phyloP scores from a whole-genome alignment of 2,888 invertebrate genomes.

The Pammene aurita region DNA sequence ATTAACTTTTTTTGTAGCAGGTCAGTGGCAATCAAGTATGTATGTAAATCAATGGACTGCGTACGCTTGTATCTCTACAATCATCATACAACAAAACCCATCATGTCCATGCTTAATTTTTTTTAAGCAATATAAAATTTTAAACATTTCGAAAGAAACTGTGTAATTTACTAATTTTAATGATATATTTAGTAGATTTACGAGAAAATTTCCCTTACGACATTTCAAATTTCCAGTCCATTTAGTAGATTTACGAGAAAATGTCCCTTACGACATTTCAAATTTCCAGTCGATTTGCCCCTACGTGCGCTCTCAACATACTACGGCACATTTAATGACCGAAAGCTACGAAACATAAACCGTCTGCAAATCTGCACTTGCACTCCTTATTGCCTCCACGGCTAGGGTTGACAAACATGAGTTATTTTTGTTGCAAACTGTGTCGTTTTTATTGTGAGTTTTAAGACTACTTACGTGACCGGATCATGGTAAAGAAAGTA shows the following conservation, averaged over 20 bases:
- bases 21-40: too few relatives aligned
- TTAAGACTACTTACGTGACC: background rate
- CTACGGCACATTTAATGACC: conserved; percentile 42
- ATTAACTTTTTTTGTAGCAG: too few relatives aligned
- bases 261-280: background rate
- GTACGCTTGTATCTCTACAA: too few relatives aligned
- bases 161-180: too few relatives aligned
- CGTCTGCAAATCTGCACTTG: conserved; percentile 63
- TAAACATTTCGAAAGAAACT: too few relatives aligned
- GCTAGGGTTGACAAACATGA: conserved; percentile 28
- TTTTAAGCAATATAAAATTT: too few relatives aligned
- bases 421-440: background rate
- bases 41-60: too few relatives aligned
- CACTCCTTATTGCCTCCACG: conserved; percentile 61
- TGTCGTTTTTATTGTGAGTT: background rate
- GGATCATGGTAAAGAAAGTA: background rate
- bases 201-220: too few relatives aligned
- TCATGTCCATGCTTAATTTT: too few relatives aligned
- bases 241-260: background rate
- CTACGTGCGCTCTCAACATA: conserved; percentile 1
- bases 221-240: background rate
- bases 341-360: conserved; percentile 52
- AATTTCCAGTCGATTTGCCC: background rate
- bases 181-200: too few relatives aligned
- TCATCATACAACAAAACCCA: too few relatives aligned